These are phyloP conservation scores for Plectrocnemia conspersa DNA, from an alignment of 1,140 invertebrate genomes.

Conservation along the genomic window DNA sequence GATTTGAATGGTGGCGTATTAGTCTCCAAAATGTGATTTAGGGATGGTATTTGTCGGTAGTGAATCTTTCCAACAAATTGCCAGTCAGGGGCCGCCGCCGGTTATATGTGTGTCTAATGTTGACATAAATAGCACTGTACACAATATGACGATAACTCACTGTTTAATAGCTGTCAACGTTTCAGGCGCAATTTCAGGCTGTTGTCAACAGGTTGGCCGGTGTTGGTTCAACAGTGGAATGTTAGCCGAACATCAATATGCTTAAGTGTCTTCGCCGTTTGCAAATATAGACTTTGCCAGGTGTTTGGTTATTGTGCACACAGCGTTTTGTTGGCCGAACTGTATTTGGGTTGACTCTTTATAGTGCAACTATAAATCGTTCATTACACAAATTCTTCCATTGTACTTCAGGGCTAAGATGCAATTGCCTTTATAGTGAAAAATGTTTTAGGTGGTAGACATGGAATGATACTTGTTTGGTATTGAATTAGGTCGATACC, in stretches of 20 bases:
- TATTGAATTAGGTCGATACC: too few species aligned
- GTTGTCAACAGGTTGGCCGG: slow-evolving; percentile 15
- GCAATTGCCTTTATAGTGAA: too few species aligned
- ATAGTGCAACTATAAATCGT: slow-evolving; percentile 20
- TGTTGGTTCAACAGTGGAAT: slow-evolving; percentile 21
- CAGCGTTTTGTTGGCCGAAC: slow-evolving; percentile 11
- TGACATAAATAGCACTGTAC: slow-evolving; percentile 1
- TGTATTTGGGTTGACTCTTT: slow-evolving; percentile 8
- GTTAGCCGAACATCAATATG: slow-evolving; percentile 22
- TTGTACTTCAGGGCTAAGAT: slow-evolving; percentile 2
- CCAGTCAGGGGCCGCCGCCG: slow-evolving; percentile 4
- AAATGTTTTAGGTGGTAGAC: too few species aligned
- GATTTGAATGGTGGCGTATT: too few species aligned
- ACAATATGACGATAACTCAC: slow-evolving; percentile 14
- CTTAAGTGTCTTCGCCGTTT: slow-evolving; percentile 14
- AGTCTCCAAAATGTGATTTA: too few species aligned
- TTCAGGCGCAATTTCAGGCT: slow-evolving; percentile 20
- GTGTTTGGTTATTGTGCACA: slow-evolving; percentile 10
- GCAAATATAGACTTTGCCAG: slow-evolving; percentile 21
- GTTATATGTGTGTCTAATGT: slow-evolving; percentile 9
- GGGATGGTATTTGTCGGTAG: too few species aligned
- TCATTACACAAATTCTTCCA: slow-evolving; percentile 12
- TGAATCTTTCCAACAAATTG: too few species aligned
- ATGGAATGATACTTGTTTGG: too few species aligned
- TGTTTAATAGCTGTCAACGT: slow-evolving; percentile 7